These are phyloP conservation scores for Oscheius sp. DNA, from an alignment of 1,140 invertebrate species.

Conservation along the genomic window DNA sequence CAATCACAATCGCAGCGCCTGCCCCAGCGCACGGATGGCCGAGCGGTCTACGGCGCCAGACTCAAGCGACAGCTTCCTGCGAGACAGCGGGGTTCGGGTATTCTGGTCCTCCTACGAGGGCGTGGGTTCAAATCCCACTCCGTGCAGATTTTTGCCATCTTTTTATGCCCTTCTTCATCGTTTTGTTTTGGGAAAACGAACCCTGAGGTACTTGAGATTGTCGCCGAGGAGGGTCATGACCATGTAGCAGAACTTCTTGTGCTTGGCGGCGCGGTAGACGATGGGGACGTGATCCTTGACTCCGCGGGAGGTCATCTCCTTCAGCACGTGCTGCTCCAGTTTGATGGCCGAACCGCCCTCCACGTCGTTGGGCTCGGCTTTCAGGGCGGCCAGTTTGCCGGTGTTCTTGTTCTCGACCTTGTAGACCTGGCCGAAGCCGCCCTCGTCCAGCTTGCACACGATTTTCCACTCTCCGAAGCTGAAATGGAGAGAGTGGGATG, in stretches of 20 bases:
- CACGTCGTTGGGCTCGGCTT: conserved; percentile 40
- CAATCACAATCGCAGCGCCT: no score
- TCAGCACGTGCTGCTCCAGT: conserved; percentile 33
- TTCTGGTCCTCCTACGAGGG: no score
- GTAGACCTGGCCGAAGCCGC: conserved; percentile 41
- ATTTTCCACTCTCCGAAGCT: conserved; percentile 30
- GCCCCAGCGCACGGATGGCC: neutral
- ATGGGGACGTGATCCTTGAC: conserved; percentile 30
- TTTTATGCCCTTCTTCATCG: neutral
- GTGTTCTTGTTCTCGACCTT: conserved; percentile 10
- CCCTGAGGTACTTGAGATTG: conserved; percentile 29
- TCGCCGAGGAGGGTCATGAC: conserved; percentile 40
- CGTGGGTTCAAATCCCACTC: no score
- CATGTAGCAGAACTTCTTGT: conserved; percentile 39
- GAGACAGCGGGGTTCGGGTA: no score
- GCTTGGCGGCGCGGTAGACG: conserved; percentile 32
- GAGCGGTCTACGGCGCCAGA: no score
- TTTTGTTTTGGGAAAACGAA: neutral
- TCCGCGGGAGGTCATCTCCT: conserved; percentile 19
- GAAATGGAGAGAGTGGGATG: no score
- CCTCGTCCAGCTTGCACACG: conserved; percentile 32
- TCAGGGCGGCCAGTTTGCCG: conserved; percentile 21
- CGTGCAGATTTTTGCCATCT: neutral
- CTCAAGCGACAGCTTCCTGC: no score
- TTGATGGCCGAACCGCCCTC: conserved; percentile 42